A percentile compares a stretch with the other conserved stretches of the same genome.
These are phyloP conservation scores for Ametastegia equiseti DNA, from an alignment of 2,888 invertebrate species.

Conservation along the genomic window DNA sequence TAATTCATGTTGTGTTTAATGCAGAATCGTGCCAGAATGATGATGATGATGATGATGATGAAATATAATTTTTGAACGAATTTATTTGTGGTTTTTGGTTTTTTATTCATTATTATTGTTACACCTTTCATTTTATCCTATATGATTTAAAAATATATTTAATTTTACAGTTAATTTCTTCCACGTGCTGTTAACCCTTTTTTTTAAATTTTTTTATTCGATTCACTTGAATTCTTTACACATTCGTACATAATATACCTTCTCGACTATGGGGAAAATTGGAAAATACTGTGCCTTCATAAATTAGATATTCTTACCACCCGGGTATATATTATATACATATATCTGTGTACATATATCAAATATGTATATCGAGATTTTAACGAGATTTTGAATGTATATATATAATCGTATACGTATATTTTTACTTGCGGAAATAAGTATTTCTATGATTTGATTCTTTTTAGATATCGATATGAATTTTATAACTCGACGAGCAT, in stretches of 20 bases:
- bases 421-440: no score
- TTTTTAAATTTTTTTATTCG: no score
- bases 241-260: no score
- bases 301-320: slow-evolving; percentile 17
- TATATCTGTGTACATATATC: neutral
- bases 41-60: no score
- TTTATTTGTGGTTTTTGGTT: slow-evolving; percentile 15
- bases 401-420: neutral
- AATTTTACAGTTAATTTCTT: neutral
- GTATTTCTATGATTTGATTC: no score
- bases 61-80: slow-evolving; percentile 75
- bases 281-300: slow-evolving; percentile 26
- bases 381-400: neutral
- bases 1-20: slow-evolving; percentile 75
- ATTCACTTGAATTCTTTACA: no score
- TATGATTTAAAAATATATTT: neutral
- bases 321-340: neutral
- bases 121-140: neutral
- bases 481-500: neutral
- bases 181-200: no score
- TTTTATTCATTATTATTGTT: slow-evolving; percentile 42
- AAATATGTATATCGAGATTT: neutral
- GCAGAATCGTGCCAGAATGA: slow-evolving; percentile 74
- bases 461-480: neutral
- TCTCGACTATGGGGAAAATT: neutral